These are phyloP conservation scores for Ariolimax columbianus DNA, from an alignment of 2,888 invertebrate genomes.

Conservation along the genomic window DNA sequence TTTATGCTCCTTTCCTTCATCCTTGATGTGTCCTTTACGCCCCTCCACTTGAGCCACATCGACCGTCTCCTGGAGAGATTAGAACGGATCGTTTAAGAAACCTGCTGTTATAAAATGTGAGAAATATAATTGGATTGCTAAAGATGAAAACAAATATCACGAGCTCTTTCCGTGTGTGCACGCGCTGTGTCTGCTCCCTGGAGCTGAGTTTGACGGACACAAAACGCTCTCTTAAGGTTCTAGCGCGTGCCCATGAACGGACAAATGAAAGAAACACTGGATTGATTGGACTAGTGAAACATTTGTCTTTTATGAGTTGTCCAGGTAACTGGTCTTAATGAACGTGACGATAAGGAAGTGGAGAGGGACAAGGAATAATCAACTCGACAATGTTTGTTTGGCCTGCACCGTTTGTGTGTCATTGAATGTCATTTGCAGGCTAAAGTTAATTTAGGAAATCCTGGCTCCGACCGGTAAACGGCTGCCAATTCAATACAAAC, in stretches of 20 bases:
- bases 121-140: constrained; percentile 36
- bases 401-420: background rate
- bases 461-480: background rate
- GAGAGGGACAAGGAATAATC: too few species aligned
- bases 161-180: background rate
- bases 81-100: background rate
- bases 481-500: background rate
- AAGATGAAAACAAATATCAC: constrained; percentile 27
- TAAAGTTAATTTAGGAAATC: constrained; percentile 32
- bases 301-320: too few species aligned
- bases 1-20: background rate
- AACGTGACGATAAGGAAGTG: background rate
- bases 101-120: background rate
- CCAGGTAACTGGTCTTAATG: too few species aligned
- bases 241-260: background rate
- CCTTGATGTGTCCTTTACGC: background rate
- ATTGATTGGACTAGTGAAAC: background rate
- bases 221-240: background rate
- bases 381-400: too few species aligned
- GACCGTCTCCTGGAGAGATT: constrained; percentile 1
- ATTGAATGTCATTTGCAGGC: background rate
- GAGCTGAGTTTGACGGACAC: background rate
- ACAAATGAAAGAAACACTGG: background rate
- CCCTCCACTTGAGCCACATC: background rate
- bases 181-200: background rate